phyloP scores from a whole-genome alignment of 1,140 invertebrate genomes.

The Uloborus diversus region DNA sequence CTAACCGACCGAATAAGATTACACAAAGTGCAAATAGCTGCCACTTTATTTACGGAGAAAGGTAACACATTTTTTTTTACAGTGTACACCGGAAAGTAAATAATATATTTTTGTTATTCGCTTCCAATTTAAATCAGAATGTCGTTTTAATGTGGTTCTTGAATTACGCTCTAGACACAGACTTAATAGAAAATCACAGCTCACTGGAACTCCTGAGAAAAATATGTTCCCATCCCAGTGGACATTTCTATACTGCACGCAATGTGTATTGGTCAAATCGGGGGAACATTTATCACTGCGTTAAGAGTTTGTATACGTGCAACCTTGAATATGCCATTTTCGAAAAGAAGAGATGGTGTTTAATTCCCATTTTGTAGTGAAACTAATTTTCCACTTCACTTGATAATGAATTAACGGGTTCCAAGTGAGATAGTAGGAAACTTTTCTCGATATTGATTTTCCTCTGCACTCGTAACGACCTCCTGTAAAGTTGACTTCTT shows the following conservation, averaged over 20 bases:
- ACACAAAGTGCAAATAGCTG: no score
- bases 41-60: no score
- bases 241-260: neutral
- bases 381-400: constrained; percentile 57
- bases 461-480: constrained; percentile 4
- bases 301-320: neutral
- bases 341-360: constrained; percentile 25
- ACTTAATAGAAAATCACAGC: no score
- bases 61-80: no score
- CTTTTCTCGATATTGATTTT: constrained; percentile 54
- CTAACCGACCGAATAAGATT: no score
- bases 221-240: neutral
- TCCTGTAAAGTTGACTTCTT: constrained; percentile 11
- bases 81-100: no score
- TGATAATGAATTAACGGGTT: constrained; percentile 53
- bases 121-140: no score
- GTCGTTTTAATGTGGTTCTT: no score
- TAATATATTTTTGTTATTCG: no score
- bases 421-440: constrained; percentile 28
- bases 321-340: neutral
- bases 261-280: constrained; percentile 6
- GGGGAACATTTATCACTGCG: constrained; percentile 24
- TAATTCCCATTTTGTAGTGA: constrained; percentile 54
- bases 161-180: no score
- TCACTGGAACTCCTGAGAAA: neutral